These are phyloP conservation scores for Chrysocyon brachyurus DNA, from an alignment of 2,797 vertebrate species.

Conservation along the genomic window DNA sequence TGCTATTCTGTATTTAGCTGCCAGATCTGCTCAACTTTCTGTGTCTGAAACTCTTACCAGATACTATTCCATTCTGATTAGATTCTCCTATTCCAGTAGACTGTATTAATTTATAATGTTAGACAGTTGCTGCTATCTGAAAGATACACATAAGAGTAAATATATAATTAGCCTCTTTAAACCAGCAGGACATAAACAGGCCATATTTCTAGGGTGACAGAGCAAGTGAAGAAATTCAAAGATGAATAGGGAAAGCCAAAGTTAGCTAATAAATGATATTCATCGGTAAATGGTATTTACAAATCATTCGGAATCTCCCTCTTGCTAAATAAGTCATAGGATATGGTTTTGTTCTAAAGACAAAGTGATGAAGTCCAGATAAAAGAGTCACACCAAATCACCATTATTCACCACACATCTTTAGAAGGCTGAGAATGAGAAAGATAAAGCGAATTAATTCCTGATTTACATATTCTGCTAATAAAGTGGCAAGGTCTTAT, in stretches of 20 bases:
- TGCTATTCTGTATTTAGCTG: constrained; percentile 72
- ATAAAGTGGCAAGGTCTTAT: constrained; percentile 89
- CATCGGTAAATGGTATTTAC: constrained; percentile 75
- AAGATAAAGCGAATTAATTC: constrained; percentile 84
- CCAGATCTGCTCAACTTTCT: constrained; percentile 56
- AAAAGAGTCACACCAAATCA: constrained; percentile 64
- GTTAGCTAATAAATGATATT: constrained; percentile 59
- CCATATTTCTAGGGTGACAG: constrained; percentile 45
- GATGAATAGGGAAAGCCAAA: constrained; percentile 65
- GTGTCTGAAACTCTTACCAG: constrained; percentile 49
- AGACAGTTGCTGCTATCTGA: constrained; percentile 40
- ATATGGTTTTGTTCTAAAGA: constrained; percentile 69
- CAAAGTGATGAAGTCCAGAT: constrained; percentile 69
- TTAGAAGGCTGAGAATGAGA: constrained; percentile 76
- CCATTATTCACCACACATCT: constrained; percentile 79
- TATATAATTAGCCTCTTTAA: constrained; percentile 70
- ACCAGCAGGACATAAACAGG: constrained; percentile 59
- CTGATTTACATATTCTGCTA: constrained; percentile 87
- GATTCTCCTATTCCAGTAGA: constrained; percentile 11
- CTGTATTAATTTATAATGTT: constrained; percentile 46
- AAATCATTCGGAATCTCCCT: constrained; percentile 65
- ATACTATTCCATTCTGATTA: constrained; percentile 57
- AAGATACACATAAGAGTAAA: constrained; percentile 67
- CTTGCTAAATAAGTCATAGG: constrained; percentile 41
- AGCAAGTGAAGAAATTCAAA: constrained; percentile 71